These are phyloP conservation scores for Sebastes taczanowskii DNA, from an alignment of 2,797 vertebrate genomes.

Conservation along the genomic window DNA sequence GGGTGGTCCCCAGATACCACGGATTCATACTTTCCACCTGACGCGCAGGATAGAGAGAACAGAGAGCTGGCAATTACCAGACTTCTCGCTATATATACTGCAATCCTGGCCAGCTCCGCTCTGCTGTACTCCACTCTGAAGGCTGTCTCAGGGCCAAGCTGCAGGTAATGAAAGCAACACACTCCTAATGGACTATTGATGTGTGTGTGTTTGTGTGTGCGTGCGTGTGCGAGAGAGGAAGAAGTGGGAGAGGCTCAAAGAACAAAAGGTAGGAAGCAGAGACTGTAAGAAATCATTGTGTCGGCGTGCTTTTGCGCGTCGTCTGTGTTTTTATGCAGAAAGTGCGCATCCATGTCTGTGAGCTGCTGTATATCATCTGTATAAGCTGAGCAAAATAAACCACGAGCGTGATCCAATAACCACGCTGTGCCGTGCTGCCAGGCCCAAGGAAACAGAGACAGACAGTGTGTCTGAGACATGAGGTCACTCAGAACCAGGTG, in stretches of 20 bases:
- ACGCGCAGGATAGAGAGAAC: conserved; percentile 70
- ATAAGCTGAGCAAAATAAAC: conserved; percentile 29
- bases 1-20: conserved; percentile 72
- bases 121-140: conserved; percentile 69
- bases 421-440: conserved; percentile 17
- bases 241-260: conserved; percentile 24
- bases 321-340: conserved; percentile 38
- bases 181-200: conserved; percentile 78
- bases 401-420: conserved; percentile 35
- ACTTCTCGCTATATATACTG: conserved; percentile 66
- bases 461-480: conserved; percentile 59
- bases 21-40: conserved; percentile 79
- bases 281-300: conserved; percentile 50
- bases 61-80: conserved; percentile 77
- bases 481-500: conserved; percentile 61
- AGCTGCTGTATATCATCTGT: conserved; percentile 49
- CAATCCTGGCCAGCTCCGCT: conserved; percentile 59
- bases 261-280: conserved; percentile 51
- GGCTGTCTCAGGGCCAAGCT: conserved; percentile 74
- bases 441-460: conserved; percentile 41
- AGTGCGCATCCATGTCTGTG: conserved; percentile 35
- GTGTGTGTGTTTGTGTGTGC: conserved; percentile 55
- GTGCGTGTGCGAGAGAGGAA: conserved; percentile 50
- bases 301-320: conserved; percentile 1
- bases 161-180: conserved; percentile 79